Conservation (phyloP, 2,113 vertebrate genomes). For the Vidua chalybeata region DNA sequence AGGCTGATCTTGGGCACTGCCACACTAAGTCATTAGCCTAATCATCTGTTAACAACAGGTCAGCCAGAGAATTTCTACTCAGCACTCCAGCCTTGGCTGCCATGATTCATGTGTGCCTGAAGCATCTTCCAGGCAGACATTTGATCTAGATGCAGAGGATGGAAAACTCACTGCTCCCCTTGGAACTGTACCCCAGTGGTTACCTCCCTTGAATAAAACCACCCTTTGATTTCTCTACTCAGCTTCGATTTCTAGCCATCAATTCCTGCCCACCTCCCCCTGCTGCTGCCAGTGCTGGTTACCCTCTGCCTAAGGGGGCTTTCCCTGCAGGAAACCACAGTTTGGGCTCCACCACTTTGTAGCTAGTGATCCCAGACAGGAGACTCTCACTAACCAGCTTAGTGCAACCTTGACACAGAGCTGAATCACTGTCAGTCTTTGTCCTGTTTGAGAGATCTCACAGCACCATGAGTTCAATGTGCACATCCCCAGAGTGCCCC, state of each 20-base stretch:
- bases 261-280: neutral
- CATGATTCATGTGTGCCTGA: neutral
- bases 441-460: neutral
- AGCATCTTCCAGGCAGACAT: conserved; percentile 22
- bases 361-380: neutral
- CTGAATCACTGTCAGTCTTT: neutral
- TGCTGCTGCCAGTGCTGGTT: neutral
- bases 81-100: neutral
- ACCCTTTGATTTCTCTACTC: neutral
- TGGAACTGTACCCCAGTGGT: neutral
- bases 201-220: neutral
- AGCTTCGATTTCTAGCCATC: neutral
- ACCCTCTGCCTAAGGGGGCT: neutral
- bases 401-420: neutral
- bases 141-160: neutral
- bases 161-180: neutral
- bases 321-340: neutral
- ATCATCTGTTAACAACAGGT: conserved; percentile 41
- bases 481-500: neutral
- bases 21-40: neutral
- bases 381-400: neutral
- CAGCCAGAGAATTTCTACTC: conserved; percentile 30
- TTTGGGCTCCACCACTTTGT: neutral
- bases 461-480: neutral
- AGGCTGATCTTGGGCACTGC: neutral